Evolutionary conservation across 2,113 vertebrate genomes (phyloP), one percentile per base, ranked within the genome.

Genomic region (Cyprinus carpio): DNA sequence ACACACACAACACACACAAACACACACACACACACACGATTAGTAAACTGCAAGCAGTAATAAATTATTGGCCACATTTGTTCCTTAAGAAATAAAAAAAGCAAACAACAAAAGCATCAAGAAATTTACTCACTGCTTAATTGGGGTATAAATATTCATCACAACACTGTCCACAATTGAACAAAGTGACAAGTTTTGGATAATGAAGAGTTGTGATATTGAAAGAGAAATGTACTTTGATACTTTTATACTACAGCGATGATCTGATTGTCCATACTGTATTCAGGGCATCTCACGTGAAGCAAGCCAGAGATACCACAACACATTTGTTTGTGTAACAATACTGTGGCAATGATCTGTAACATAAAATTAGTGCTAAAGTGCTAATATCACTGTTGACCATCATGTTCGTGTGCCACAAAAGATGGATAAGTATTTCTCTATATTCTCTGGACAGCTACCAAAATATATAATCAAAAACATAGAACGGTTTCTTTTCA

Each of bases 131-230:
- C 69, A 88, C 75, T 64, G 81, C 40, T 72, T 54, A 37, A 77
- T 40, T 34, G 34, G 56, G 75, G 12, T 60, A 74, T 85, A 37
- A 79, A 87, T 84, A 84, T 78, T 84, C 40, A 88, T 76, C 87
- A 90, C 87, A 87, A 84, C 86, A 90, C 89, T 67, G 85, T 87
- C 60, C 81, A 88, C 87, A 69, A 20, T 11, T 64, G n/a, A 84
- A 79, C 86, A 85, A 86, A 75, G 75, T 72, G 80, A 89, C 58
- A 80, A 77, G 72, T 85, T 31, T 51, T 62, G 51, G 15, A 46
- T 83, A 2, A 87, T 15, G 27, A 4, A 85, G 54, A 82, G 71
- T 56, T 16, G 64, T 75, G 46, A 51, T 46, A 46, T 46, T 49
- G 43, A 46, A 46, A 11, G 10, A 46, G 43, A 46, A 46, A 46